Evolutionary conservation across 2,888 invertebrate genomes (phyloP).

Genomic region (Lasioglossum figueresi): DNA sequence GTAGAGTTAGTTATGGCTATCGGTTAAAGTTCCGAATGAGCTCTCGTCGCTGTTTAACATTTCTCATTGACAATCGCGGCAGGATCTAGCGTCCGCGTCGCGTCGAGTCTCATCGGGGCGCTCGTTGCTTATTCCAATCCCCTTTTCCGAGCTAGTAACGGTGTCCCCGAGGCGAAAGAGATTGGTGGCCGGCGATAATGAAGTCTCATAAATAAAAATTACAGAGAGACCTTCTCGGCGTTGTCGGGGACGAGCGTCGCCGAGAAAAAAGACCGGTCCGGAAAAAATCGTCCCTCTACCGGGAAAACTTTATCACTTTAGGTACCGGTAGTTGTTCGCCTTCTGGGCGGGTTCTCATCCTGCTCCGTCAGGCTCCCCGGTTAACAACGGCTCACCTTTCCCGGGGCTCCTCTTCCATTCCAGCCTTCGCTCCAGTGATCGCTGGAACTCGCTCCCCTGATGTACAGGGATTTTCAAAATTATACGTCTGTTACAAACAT

Average conservation of each 20-base stretch:
- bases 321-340: conserved; percentile 54
- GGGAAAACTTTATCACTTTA: conserved; percentile 77
- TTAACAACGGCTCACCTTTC: conserved; percentile 29
- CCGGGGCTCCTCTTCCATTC: neutral
- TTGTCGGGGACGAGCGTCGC: conserved; percentile 8
- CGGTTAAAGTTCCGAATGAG: conserved; percentile 34
- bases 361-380: conserved; percentile 28
- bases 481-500: no score
- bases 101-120: neutral
- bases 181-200: conserved; percentile 69
- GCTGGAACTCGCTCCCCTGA: conserved; percentile 12
- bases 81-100: neutral
- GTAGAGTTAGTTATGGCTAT: conserved; percentile 14
- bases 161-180: conserved; percentile 42
- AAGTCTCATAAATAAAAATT: conserved; percentile 76
- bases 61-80: conserved; percentile 8
- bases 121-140: conserved; percentile 39
- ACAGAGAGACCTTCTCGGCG: conserved; percentile 48
- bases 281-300: conserved; percentile 56
- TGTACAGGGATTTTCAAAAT: neutral
- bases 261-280: conserved; percentile 17
- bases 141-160: conserved; percentile 12
- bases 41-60: conserved; percentile 16
- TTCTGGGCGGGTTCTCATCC: conserved; percentile 20
- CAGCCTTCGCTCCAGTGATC: no score